Evolutionary conservation across 2,888 invertebrate species (phyloP).

Genomic region (Drosophila pseudotakahashii): DNA sequence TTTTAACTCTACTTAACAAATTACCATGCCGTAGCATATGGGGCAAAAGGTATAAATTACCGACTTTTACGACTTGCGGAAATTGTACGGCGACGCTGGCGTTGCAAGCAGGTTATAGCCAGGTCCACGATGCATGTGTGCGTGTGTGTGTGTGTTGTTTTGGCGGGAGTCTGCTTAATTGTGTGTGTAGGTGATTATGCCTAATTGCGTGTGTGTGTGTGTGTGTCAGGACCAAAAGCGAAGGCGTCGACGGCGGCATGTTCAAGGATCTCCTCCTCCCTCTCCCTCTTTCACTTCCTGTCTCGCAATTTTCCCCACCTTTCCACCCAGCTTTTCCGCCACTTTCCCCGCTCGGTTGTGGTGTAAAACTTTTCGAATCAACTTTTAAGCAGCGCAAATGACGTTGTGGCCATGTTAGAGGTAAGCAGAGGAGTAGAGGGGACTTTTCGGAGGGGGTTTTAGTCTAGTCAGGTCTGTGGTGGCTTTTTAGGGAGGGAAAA

Average conservation of each 20-base stretch:
- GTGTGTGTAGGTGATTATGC: conserved; percentile 72
- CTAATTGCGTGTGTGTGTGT: conserved; percentile 64
- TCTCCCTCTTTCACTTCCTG: conserved; percentile 14
- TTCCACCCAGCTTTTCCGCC: background rate
- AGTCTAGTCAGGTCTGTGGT: conserved; percentile 26
- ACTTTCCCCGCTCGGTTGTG: conserved; percentile 42
- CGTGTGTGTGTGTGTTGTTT: conserved; percentile 11
- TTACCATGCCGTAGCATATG: conserved; percentile 84
- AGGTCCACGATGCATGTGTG: conserved; percentile 21
- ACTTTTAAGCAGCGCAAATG: conserved; percentile 78
- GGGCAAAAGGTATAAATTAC: conserved; percentile 81
- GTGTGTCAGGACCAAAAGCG: conserved; percentile 20
- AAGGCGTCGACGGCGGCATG: conserved; percentile 42
- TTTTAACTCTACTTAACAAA: conserved; percentile 85
- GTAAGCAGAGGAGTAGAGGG: background rate
- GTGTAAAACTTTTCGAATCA: conserved; percentile 76
- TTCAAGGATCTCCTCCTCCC: conserved; percentile 34
- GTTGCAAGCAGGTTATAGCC: conserved; percentile 51
- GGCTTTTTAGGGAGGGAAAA: conserved; percentile 28
- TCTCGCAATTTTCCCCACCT: background rate
- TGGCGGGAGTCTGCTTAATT: conserved; percentile 60
- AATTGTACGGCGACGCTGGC: conserved; percentile 75
- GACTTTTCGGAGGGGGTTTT: background rate
- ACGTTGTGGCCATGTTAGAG: conserved; percentile 68
- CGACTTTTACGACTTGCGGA: conserved; percentile 81